Conservation (phyloP, 2,797 vertebrate genomes). For the Pipistrellus kuhlii region DNA sequence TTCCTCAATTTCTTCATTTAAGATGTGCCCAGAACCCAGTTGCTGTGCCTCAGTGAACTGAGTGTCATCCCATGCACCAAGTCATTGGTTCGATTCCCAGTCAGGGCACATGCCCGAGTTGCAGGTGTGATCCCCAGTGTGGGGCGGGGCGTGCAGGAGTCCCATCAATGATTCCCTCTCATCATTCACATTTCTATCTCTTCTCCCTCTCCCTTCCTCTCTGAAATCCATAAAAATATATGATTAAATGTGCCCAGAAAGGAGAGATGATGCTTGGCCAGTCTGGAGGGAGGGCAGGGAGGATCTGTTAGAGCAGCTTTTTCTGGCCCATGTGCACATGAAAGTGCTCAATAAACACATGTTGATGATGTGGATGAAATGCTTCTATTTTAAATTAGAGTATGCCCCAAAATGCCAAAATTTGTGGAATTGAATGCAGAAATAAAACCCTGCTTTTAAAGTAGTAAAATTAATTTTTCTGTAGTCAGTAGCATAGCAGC, state of each 20-base stretch:
- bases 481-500: neutral
- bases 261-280: too few relatives aligned
- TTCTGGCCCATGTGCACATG: accelerated
- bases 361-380: neutral
- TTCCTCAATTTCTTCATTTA: neutral
- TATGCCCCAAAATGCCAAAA: neutral
- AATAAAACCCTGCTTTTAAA: neutral
- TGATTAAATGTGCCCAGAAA: neutral
- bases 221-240: too few relatives aligned
- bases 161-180: too few relatives aligned
- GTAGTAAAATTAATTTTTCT: neutral
- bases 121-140: too few relatives aligned
- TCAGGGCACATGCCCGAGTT: too few relatives aligned
- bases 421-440: neutral
- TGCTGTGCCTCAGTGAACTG: too few relatives aligned
- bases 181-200: too few relatives aligned
- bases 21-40: too few relatives aligned
- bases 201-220: too few relatives aligned
- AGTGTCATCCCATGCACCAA: too few relatives aligned
- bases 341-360: neutral
- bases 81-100: too few relatives aligned
- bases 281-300: neutral
- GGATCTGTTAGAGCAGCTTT: neutral
- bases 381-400: neutral
- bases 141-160: too few relatives aligned